Conservation (phyloP, 2,797 vertebrate genomes). For the Smutsia gigantea region DNA sequence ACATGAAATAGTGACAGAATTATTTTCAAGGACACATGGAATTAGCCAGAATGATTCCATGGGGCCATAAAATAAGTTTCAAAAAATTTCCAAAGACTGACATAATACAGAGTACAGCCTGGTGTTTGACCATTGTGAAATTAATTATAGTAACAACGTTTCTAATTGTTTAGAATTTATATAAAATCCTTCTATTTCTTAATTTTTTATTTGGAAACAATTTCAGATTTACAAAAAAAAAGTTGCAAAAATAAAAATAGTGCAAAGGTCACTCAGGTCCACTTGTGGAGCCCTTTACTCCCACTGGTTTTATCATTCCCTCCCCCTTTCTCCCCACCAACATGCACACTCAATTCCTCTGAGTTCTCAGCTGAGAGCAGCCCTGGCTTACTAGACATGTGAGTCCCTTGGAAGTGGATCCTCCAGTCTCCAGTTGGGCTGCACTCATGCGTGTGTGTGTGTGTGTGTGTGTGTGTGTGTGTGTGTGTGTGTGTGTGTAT, state of each 20-base stretch:
- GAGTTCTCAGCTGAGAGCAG: background rate
- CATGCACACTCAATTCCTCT: rapidly evolving
- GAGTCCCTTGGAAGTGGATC: background rate
- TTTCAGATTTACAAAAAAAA: background rate
- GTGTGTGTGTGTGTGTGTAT: background rate
- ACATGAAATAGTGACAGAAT: background rate
- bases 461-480: background rate
- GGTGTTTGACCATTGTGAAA: background rate
- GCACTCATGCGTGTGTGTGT: background rate
- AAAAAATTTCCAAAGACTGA: background rate
- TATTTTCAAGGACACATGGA: background rate
- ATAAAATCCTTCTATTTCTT: background rate
- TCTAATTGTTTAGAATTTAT: background rate
- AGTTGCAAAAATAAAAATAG: background rate
- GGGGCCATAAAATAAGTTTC: background rate
- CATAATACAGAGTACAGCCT: background rate
- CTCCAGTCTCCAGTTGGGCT: background rate
- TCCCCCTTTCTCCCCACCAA: background rate
- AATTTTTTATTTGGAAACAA: background rate
- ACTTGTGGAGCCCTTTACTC: background rate
- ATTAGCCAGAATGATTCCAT: background rate
- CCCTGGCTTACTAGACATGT: too few species aligned
- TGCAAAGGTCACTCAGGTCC: background rate
- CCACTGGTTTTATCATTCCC: background rate
- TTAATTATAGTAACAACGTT: background rate